A percentile compares a stretch with the other conserved stretches of the same genome.
Conservation (phyloP, 2,113 vertebrate genomes). For the Oreochromis niloticus region DNA sequence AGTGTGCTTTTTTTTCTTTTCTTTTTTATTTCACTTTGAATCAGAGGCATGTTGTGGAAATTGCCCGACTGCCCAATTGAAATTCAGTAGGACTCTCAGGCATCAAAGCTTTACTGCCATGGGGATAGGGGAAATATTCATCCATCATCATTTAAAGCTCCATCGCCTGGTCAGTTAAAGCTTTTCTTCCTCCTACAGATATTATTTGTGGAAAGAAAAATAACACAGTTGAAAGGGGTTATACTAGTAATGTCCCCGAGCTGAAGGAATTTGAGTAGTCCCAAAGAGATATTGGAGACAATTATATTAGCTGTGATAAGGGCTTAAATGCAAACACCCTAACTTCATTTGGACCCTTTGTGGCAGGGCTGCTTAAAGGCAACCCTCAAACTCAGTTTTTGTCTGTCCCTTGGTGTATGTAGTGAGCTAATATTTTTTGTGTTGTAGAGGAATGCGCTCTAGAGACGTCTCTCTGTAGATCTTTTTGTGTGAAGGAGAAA, state of each 20-base stretch:
- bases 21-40: background rate
- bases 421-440: background rate
- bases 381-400: background rate
- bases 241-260: background rate
- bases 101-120: background rate
- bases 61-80: background rate
- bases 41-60: slow-evolving; percentile 14
- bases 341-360: background rate
- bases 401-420: background rate
- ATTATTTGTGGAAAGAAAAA: background rate
- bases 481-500: background rate
- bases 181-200: background rate
- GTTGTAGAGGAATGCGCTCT: background rate
- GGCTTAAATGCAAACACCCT: background rate
- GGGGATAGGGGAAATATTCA: slow-evolving; percentile 9
- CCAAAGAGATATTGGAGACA: background rate
- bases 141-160: slow-evolving; percentile 39
- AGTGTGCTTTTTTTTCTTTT: background rate
- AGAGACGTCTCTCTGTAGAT: background rate
- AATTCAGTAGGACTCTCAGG: background rate
- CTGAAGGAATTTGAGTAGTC: background rate
- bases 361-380: background rate
- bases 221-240: background rate
- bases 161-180: background rate
- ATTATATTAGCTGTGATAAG: background rate